Evolutionary conservation across 1,140 invertebrate species (phyloP).

Genomic region (Goniozus legneri): DNA sequence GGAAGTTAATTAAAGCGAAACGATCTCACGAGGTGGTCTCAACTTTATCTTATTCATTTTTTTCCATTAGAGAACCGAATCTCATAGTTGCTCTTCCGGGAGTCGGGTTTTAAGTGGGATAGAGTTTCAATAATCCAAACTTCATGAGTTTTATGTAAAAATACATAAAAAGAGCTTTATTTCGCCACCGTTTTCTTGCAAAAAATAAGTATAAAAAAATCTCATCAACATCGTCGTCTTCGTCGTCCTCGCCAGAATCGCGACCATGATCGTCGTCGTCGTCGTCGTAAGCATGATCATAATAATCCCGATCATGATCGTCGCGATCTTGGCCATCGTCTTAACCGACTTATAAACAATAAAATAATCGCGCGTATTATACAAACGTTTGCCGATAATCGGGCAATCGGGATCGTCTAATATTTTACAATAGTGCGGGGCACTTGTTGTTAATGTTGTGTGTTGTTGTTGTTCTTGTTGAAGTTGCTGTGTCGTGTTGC

Average conservation of each 20-base stretch:
- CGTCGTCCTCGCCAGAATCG: constrained; percentile 21
- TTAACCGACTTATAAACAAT: too few species aligned
- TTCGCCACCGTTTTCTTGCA: constrained; percentile 58
- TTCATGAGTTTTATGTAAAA: constrained; percentile 52
- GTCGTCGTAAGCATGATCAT: constrained; percentile 19
- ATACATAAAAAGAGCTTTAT: constrained; percentile 57
- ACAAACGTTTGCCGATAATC: constrained; percentile 5
- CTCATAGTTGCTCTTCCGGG: too few species aligned
- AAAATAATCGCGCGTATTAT: constrained; percentile 12
- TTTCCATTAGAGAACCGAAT: too few species aligned
- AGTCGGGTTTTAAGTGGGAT: too few species aligned
- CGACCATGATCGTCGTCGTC: constrained; percentile 20
- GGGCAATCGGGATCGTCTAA: constrained; percentile 16
- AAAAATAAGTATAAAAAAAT: constrained; percentile 52
- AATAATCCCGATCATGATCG: constrained; percentile 13
- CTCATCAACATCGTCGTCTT: constrained; percentile 31
- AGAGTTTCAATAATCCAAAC: too few species aligned
- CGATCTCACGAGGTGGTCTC: too few species aligned
- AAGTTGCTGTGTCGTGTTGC: too few species aligned
- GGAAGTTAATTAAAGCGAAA: too few species aligned
- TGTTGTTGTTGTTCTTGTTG: constrained; percentile 16
- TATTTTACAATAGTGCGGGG: constrained; percentile 20
- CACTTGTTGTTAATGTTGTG: too few species aligned
- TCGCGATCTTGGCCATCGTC: too few species aligned
- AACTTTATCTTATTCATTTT: too few species aligned